These are phyloP conservation scores for Melanotaenia pygmaea DNA, from an alignment of 2,797 vertebrate species.

Conservation along the genomic window DNA sequence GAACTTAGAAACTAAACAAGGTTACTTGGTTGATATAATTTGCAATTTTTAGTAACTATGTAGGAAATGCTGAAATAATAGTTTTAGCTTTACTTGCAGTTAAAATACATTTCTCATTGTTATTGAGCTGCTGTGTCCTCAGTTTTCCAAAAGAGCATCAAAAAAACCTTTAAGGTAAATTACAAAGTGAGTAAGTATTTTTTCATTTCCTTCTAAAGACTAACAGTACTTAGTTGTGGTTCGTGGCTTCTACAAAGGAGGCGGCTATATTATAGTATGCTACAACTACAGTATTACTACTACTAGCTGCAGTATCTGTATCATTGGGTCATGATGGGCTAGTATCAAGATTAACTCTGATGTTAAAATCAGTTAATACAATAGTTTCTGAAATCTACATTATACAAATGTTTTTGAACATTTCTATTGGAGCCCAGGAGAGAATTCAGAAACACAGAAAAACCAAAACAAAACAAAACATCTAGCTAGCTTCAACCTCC, in stretches of 20 bases:
- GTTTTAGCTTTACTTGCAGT: background rate
- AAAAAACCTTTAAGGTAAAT: background rate
- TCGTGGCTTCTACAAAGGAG: background rate
- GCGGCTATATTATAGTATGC: background rate
- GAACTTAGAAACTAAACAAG: background rate
- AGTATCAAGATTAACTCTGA: background rate
- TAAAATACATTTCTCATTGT: background rate
- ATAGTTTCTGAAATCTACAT: too few species aligned
- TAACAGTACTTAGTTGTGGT: background rate
- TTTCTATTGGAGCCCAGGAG: too few species aligned
- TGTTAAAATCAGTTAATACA: background rate
- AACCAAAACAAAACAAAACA: too few species aligned
- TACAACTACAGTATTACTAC: background rate
- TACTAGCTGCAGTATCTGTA: background rate
- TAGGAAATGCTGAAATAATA: background rate
- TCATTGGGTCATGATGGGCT: background rate
- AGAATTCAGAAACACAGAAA: too few species aligned
- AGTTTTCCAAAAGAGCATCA: background rate
- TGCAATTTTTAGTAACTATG: background rate
- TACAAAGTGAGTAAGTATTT: too few species aligned
- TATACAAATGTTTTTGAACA: too few species aligned
- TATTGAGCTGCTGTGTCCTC: background rate
- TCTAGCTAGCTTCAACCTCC: too few species aligned
- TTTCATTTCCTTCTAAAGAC: background rate
- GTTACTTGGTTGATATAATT: background rate